Base-by-base conservation (phyloP, 2,113 vertebrate genomes). In the Siniperca chuatsi region DNA sequence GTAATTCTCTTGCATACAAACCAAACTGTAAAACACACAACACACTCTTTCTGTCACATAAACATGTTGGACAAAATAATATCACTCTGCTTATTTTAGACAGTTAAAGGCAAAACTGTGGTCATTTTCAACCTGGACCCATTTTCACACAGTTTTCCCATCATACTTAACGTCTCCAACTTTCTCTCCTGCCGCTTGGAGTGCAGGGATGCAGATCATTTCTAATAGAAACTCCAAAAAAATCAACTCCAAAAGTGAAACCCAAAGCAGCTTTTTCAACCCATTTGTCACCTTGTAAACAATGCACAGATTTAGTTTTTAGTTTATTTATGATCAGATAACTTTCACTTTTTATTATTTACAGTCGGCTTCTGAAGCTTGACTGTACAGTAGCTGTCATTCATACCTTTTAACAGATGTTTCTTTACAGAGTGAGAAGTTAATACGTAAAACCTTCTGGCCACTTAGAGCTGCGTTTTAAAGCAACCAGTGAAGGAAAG, bases 1-100 rank as follows among this genome's bases (percentile, higher is more conserved):
- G 71, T 74, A 68, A 68, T 82, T 89, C 61, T 93, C 74, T 83
- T 78, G 67, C 87, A 85, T 91, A 76, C 76, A 90, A 93, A 90
- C 84, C 86, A 90, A 93, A 90, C 93, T 9, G 44, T 71, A 66
- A 48, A 79, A 73, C 48, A 54, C 48, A 44, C 65, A 72, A 78
- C 82, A 85, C 72, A 81, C 69, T 58, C 44, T 77, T 78, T 87
- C 75, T 81, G 67, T 83, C 70, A 62, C 35, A 54, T 35, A 68
- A 84, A 67, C 57, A 81, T 29, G 64, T 83, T 52, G 42, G 35
- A 68, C 37, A n/a, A 73, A 48, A 48, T 57, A 57, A 81, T n/a
- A 37, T 69, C 35, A 15, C 20, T 8, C 40, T 64, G 21, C 54
- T 76, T 60, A 66, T 82, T n/a, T 66, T 67, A 82, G 58, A 57